These are phyloP conservation scores for Ricordea florida DNA, from an alignment of 92 coral and sea anemone species.

Conservation along the genomic window DNA sequence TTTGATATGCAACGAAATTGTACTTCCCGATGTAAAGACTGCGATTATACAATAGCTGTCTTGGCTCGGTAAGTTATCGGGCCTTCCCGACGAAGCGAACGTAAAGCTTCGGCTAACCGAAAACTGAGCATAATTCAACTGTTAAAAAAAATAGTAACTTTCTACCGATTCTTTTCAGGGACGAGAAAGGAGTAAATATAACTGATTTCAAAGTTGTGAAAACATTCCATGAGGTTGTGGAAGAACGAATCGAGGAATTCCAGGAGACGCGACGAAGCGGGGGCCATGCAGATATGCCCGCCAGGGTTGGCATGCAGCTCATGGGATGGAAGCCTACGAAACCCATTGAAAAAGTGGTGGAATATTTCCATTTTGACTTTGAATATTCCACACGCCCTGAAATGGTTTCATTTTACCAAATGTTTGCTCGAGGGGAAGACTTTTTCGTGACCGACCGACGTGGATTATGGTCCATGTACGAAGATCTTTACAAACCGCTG, in stretches of 20 bases:
- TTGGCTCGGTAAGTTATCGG: too few species aligned
- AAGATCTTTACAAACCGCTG: slow-evolving; percentile 34
- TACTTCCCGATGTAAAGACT: too few species aligned
- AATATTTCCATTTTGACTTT: slow-evolving; percentile 57
- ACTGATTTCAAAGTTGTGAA: slow-evolving; percentile 29
- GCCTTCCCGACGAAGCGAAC: too few species aligned
- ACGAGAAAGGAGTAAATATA: slow-evolving; percentile 50
- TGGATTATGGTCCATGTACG: slow-evolving; percentile 47
- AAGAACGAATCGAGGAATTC: neutral
- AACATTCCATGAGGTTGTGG: neutral
- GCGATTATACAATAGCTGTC: too few species aligned
- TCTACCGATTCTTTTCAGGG: too few species aligned
- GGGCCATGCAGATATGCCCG: slow-evolving; percentile 21
- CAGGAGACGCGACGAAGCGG: slow-evolving; percentile 21
- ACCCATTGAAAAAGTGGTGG: slow-evolving; percentile 56
- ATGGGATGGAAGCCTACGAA: slow-evolving; percentile 62
- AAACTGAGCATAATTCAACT: too few species aligned
- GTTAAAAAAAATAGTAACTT: too few species aligned
- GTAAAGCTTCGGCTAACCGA: too few species aligned
- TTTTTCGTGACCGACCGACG: slow-evolving; percentile 58
- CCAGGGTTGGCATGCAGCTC: slow-evolving; percentile 36
- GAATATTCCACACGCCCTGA: slow-evolving; percentile 55
- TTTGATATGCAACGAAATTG: too few species aligned
- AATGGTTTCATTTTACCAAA: slow-evolving; percentile 17
- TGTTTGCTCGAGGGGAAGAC: slow-evolving; percentile 36